phyloP scores from a whole-genome alignment of 2,888 invertebrate genomes.

The Anthrax anthrax region DNA sequence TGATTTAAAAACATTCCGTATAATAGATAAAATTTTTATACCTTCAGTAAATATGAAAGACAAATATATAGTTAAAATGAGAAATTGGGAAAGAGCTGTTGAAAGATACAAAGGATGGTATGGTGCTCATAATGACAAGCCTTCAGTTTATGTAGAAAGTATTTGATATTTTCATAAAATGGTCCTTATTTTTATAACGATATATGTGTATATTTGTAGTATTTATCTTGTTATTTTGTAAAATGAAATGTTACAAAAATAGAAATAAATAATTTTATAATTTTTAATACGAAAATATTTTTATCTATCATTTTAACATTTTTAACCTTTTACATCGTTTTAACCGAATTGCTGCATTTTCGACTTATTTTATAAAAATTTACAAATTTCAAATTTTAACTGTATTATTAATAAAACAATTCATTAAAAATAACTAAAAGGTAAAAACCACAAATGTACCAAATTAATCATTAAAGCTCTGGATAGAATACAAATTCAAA shows the following conservation, averaged over 20 bases:
- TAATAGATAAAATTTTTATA: conserved; percentile 47
- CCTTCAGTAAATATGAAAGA: conserved; percentile 30
- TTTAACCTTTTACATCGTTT: no score
- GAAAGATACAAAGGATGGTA: conserved; percentile 30
- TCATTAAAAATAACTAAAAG: no score
- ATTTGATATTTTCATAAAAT: neutral
- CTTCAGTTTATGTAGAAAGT: neutral
- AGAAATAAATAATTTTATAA: neutral
- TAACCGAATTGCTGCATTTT: no score
- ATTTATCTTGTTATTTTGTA: conserved; percentile 1
- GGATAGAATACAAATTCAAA: no score
- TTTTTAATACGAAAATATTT: no score
- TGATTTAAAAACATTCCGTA: conserved; percentile 45
- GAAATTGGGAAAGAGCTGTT: conserved; percentile 24
- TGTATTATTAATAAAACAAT: no score
- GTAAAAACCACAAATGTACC: no score
- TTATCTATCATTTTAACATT: no score
- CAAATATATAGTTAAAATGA: conserved; percentile 18
- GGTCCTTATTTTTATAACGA: neutral
- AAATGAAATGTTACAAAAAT: neutral
- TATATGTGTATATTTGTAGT: no score
- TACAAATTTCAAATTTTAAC: no score
- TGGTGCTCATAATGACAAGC: neutral
- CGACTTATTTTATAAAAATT: no score
- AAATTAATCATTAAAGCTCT: no score